These are phyloP conservation scores for Endomychus coccineus DNA, from an alignment of 2,888 invertebrate genomes.

Conservation along the genomic window DNA sequence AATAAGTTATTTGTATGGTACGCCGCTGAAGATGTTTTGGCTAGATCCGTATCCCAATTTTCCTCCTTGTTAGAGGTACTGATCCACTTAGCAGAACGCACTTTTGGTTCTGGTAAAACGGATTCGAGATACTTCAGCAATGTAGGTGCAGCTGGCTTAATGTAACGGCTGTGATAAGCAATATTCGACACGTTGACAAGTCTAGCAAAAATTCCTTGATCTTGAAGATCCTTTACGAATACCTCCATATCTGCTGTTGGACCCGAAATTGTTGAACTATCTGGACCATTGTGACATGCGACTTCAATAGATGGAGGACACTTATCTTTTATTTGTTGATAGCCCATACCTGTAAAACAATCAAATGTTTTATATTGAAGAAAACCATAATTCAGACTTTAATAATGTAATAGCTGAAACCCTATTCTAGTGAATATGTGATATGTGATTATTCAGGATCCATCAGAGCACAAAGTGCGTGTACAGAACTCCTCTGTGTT, in stretches of 20 bases:
- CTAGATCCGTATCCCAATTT: conserved; percentile 51
- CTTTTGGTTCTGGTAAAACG: conserved; percentile 45
- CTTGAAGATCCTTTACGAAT: conserved; percentile 52
- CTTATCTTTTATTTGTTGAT: conserved; percentile 51
- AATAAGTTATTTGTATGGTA: conserved; percentile 62
- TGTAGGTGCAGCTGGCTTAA: conserved; percentile 47
- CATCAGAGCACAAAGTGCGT: too few relatives aligned
- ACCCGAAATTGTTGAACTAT: conserved; percentile 73
- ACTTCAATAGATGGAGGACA: conserved; percentile 63
- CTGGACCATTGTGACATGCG: conserved; percentile 73
- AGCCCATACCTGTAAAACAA: conserved; percentile 37
- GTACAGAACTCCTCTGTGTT: too few relatives aligned
- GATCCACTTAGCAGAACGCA: conserved; percentile 56
- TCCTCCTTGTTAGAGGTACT: conserved; percentile 57
- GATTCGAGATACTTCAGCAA: conserved; percentile 42
- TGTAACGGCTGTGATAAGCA: conserved; percentile 83
- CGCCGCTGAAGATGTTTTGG: conserved; percentile 53
- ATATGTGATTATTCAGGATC: too few relatives aligned
- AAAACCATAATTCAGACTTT: too few relatives aligned
- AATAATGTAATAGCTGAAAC: too few relatives aligned
- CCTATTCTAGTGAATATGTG: too few relatives aligned
- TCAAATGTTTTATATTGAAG: too few relatives aligned
- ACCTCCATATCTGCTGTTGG: conserved; percentile 54
- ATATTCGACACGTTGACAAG: conserved; percentile 81
- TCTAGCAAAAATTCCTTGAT: conserved; percentile 70